Evolutionary conservation across 2,888 invertebrate genomes (phyloP).

Genomic region (Eumacrocentrus americanus): DNA sequence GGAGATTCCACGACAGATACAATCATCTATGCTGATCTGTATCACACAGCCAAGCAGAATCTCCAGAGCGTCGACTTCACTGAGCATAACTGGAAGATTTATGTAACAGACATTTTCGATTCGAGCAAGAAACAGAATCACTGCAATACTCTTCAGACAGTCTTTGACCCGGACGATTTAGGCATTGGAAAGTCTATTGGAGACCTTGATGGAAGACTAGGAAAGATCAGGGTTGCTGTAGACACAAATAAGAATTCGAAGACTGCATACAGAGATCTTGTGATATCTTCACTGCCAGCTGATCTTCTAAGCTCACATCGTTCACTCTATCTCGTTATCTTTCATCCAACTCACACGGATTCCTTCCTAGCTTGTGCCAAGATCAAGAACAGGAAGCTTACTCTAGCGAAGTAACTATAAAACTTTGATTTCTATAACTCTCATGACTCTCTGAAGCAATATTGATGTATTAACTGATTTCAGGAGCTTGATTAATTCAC

Average conservation of each 20-base stretch:
- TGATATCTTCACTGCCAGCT: conserved; percentile 72
- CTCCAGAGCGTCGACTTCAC: conserved; percentile 66
- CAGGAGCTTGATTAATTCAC: conserved; percentile 75
- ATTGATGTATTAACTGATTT: conserved; percentile 27
- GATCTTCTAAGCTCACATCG: conserved; percentile 79
- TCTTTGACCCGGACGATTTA: conserved; percentile 82
- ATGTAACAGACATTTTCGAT: conserved; percentile 87
- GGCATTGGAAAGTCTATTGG: conserved; percentile 75
- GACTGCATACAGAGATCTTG: conserved; percentile 73
- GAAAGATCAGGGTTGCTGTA: conserved; percentile 75
- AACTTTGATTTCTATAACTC: neutral
- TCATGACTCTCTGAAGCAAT: neutral
- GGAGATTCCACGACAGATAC: conserved; percentile 73
- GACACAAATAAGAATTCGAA: conserved; percentile 65
- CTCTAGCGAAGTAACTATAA: conserved; percentile 72
- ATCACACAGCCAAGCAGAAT: conserved; percentile 69
- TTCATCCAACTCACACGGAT: conserved; percentile 77
- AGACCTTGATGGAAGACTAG: conserved; percentile 78
- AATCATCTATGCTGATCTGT: conserved; percentile 78
- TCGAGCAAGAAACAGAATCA: conserved; percentile 70
- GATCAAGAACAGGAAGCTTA: conserved; percentile 71
- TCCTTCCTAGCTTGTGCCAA: conserved; percentile 84
- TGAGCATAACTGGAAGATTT: conserved; percentile 87
- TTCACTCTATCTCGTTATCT: conserved; percentile 80
- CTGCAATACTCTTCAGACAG: conserved; percentile 83